These are phyloP conservation scores for Sclerurus mexicanus DNA, from an alignment of 2,113 vertebrate species.

Conservation along the genomic window DNA sequence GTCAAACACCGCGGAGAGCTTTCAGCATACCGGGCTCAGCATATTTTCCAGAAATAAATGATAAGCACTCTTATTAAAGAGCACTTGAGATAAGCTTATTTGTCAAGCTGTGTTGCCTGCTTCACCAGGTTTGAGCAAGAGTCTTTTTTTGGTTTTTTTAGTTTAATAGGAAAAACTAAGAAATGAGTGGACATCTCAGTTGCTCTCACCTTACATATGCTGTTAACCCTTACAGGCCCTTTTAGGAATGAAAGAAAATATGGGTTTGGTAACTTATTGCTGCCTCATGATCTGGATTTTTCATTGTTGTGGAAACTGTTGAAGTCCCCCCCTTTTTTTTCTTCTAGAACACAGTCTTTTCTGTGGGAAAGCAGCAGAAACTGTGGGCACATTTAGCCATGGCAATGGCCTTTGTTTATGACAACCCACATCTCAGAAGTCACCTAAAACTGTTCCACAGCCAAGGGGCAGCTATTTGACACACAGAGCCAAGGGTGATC, in stretches of 20 bases:
- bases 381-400: neutral
- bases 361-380: neutral
- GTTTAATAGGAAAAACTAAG: neutral
- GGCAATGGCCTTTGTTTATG: neutral
- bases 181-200: neutral
- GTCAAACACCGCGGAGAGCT: neutral
- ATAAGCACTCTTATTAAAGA: slow-evolving; percentile 53
- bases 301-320: neutral
- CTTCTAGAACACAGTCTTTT: neutral
- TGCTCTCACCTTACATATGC: neutral
- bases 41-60: slow-evolving; percentile 56
- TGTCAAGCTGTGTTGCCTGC: slow-evolving; percentile 26
- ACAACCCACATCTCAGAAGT: neutral
- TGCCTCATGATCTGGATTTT: neutral
- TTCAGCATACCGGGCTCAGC: slow-evolving; percentile 26
- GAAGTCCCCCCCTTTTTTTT: neutral
- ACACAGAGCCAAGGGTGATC: neutral
- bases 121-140: neutral
- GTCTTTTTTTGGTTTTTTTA: neutral
- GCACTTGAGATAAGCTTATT: slow-evolving; percentile 60
- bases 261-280: neutral
- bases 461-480: neutral
- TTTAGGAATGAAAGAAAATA: neutral
- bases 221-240: neutral
- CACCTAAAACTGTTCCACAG: neutral